Percentiles rank a stretch among this genome's conserved stretches.
phyloP scores from a whole-genome alignment of 2,113 vertebrate species.

The Caretta caretta region DNA sequence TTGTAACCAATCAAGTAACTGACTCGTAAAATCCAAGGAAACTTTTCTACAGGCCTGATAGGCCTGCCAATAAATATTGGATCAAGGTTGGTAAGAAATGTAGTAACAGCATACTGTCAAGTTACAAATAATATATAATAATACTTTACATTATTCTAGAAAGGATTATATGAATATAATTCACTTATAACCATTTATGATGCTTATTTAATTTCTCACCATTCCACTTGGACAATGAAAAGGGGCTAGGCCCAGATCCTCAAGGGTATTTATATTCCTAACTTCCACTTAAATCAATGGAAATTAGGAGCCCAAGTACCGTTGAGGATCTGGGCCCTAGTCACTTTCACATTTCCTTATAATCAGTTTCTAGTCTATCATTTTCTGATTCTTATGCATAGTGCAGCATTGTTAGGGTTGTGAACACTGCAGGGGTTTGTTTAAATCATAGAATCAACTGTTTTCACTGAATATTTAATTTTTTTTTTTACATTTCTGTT shows the following conservation, averaged over 20 bases:
- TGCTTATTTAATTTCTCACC: not conserved
- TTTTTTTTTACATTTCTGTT: not conserved
- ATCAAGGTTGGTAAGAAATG: not conserved
- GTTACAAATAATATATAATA: not conserved
- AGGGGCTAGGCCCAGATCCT: not conserved
- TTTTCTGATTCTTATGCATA: accelerated
- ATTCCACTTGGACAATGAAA: not conserved
- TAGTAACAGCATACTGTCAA: not conserved
- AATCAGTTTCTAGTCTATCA: not conserved
- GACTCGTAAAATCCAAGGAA: not conserved
- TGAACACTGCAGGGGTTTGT: too few relatives aligned
- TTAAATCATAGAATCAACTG: not conserved
- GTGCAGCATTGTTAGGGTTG: accelerated
- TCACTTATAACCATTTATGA: not conserved
- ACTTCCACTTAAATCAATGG: too few relatives aligned
- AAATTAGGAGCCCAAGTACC: too few relatives aligned
- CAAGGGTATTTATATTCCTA: not conserved
- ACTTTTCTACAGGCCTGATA: not conserved
- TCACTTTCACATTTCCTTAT: not conserved
- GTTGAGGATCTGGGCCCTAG: not conserved
- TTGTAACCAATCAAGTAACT: not conserved
- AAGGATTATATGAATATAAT: too few relatives aligned
- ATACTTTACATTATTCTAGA: too few relatives aligned
- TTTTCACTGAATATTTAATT: not conserved
- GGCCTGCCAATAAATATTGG: not conserved